Evolutionary conservation across 2,797 vertebrate genomes (phyloP).

Genomic region (Tolypeutes matacus): DNA sequence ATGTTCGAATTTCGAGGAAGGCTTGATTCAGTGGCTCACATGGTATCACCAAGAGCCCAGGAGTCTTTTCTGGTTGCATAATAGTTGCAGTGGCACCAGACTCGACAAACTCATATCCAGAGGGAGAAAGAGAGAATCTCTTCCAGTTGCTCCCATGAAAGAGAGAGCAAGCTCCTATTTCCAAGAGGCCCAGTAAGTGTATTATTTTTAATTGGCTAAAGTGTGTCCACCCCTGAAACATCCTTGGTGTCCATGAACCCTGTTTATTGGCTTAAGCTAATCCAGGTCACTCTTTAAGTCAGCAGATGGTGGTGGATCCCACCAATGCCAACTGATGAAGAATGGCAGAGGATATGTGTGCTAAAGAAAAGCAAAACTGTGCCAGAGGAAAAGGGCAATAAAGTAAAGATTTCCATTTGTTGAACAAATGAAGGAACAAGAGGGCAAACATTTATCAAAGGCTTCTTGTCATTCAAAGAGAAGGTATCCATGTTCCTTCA

Average conservation of each 20-base stretch:
- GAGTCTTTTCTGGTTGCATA: neutral
- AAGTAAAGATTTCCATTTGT: neutral
- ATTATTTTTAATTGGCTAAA: neutral
- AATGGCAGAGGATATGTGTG: neutral
- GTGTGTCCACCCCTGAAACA: neutral
- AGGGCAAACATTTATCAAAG: neutral
- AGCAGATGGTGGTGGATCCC: neutral
- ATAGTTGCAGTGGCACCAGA: neutral
- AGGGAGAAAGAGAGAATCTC: neutral
- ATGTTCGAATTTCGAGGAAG: neutral
- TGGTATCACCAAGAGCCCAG: too few relatives aligned
- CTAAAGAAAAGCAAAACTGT: neutral
- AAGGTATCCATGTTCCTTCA: neutral
- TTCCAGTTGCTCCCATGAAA: neutral
- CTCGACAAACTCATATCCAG: neutral
- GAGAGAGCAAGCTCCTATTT: neutral
- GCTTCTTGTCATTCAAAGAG: neutral
- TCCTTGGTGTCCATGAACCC: neutral
- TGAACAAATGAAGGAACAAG: neutral
- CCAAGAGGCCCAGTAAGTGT: neutral
- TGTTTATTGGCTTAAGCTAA: neutral
- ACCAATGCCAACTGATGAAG: neutral
- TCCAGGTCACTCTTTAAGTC: neutral
- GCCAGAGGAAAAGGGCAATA: neutral
- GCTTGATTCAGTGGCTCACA: neutral